Evolutionary conservation across 2,888 invertebrate species (phyloP).

Genomic region (Pseudococcus jackbeardsleyi): DNA sequence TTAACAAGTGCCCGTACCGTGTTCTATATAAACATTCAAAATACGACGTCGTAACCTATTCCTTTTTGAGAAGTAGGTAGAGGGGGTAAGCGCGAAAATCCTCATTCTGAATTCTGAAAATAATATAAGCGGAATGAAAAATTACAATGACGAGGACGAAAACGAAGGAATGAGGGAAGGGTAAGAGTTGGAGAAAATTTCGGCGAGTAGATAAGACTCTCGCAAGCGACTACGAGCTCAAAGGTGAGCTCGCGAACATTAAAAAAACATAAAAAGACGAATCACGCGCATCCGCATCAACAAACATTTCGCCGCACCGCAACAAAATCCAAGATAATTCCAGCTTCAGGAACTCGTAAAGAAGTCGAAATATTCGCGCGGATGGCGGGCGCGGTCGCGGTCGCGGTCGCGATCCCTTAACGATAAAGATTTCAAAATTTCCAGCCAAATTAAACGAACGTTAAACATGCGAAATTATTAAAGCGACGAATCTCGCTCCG

Average conservation of each 20-base stretch:
- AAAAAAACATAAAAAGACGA: constrained; percentile 35
- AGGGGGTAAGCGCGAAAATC: too few species aligned
- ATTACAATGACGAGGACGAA: neutral
- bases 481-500: neutral
- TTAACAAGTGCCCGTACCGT: too few species aligned
- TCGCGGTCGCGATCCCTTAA: neutral
- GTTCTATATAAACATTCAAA: too few species aligned
- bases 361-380: neutral
- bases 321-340: constrained; percentile 12
- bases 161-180: neutral
- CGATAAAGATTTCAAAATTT: constrained; percentile 12
- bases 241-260: neutral
- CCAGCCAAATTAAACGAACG: constrained; percentile 26
- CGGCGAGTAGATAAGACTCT: neutral
- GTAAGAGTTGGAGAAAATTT: neutral
- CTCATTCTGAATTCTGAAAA: too few species aligned
- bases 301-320: neutral
- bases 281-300: constrained; percentile 3
- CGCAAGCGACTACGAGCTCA: neutral
- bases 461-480: constrained; percentile 40
- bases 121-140: neutral
- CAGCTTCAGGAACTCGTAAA: constrained; percentile 34
- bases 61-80: too few species aligned
- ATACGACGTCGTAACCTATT: too few species aligned
- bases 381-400: too few species aligned